These are phyloP conservation scores for mouse (Mus musculus) DNA, from an alignment of 2,113 vertebrate genomes.

Conservation along the genomic window DNA sequence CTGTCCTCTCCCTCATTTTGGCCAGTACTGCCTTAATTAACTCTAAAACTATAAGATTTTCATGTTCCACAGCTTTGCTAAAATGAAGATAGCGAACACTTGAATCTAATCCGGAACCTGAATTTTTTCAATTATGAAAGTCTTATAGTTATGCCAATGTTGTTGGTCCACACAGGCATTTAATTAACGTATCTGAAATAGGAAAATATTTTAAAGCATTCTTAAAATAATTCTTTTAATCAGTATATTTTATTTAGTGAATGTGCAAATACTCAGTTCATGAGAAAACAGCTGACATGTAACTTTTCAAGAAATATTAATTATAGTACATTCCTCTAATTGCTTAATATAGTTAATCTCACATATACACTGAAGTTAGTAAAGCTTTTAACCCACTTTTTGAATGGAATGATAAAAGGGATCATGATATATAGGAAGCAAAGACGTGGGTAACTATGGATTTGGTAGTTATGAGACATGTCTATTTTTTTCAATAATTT, in stretches of 20 bases:
- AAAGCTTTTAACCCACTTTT: not conserved
- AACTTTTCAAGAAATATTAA: constrained; percentile 23
- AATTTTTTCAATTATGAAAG: not conserved
- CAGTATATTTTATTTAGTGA: constrained; percentile 11
- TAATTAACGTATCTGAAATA: not conserved
- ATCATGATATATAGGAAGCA: not conserved
- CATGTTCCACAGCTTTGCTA: not conserved
- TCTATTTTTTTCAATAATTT: not conserved
- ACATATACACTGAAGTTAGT: not conserved
- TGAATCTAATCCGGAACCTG: not conserved
- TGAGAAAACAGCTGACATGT: not conserved
- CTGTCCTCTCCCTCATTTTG: not conserved
- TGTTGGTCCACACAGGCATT: not conserved
- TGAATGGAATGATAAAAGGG: not conserved
- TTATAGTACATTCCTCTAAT: constrained; percentile 32
- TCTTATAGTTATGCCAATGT: not conserved
- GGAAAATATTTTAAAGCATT: not conserved
- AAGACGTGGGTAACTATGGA: not conserved
- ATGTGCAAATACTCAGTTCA: constrained; percentile 12
- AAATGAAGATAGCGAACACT: not conserved
- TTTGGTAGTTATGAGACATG: not conserved
- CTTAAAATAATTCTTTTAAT: not conserved
- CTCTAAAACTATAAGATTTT: not conserved
- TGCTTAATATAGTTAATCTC: constrained; percentile 31
- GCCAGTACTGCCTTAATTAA: not conserved